phyloP scores from a whole-genome alignment of 2,797 vertebrate genomes.

The Sebastes matsubarae region DNA sequence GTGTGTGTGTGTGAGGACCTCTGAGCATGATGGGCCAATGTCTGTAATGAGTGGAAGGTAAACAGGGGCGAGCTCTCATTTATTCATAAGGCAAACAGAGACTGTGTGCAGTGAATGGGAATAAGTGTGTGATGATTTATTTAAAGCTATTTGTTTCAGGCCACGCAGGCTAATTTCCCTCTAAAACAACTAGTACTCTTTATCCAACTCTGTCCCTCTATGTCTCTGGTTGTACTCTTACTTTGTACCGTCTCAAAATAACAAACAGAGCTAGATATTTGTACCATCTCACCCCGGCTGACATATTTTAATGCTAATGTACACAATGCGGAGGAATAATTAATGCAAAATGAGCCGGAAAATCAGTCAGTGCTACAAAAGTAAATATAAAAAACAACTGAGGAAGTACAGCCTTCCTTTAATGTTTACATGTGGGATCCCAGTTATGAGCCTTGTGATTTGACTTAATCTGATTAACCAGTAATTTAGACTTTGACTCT shows the following conservation, averaged over 20 bases:
- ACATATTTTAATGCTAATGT: not conserved
- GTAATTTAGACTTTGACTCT: not conserved
- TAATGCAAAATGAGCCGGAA: not conserved
- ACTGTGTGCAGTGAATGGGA: slow-evolving; percentile 78
- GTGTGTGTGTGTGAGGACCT: slow-evolving; percentile 13
- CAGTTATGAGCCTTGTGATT: not conserved
- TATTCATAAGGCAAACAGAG: slow-evolving; percentile 90
- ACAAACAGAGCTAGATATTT: not conserved
- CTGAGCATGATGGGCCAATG: slow-evolving; percentile 35
- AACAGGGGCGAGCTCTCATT: slow-evolving; percentile 84
- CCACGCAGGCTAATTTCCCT: slow-evolving; percentile 65
- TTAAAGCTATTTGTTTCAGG: slow-evolving; percentile 81
- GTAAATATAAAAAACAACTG: not conserved
- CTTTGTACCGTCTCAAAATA: not conserved
- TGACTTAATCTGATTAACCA: not conserved
- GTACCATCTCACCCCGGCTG: not conserved
- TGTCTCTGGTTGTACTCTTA: not conserved
- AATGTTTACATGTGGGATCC: not conserved
- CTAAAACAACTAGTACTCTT: slow-evolving; percentile 63
- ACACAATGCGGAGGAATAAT: not conserved
- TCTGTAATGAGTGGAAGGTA: slow-evolving; percentile 80
- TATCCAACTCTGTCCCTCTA: slow-evolving; percentile 9
- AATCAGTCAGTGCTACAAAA: not conserved
- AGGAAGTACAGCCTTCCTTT: not conserved
- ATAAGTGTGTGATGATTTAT: slow-evolving; percentile 89